Conservation (phyloP, 2,888 invertebrate genomes). For the Diplolepis rosae region DNA sequence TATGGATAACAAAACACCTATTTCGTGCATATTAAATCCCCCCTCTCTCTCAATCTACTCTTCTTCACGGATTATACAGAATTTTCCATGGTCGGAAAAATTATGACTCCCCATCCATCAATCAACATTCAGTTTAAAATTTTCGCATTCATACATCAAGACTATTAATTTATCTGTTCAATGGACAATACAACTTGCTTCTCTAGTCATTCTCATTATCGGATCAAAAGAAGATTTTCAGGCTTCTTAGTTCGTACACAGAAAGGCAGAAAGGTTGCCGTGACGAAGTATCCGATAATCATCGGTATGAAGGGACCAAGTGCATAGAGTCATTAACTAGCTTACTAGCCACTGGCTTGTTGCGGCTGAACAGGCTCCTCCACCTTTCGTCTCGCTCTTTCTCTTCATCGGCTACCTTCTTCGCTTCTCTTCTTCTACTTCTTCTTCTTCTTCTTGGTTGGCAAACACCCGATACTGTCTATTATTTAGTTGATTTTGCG, state of each 20-base stretch:
- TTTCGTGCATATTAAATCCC: no score
- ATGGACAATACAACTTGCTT: no score
- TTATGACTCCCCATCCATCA: no score
- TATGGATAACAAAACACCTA: no score
- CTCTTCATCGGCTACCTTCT: conserved; percentile 39
- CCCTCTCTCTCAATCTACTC: no score
- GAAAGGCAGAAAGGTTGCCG: conserved; percentile 6
- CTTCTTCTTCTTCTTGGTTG: conserved; percentile 44
- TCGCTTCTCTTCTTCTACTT: no score
- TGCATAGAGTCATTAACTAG: conserved; percentile 67
- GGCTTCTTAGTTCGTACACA: conserved; percentile 1
- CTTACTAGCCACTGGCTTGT: conserved; percentile 60
- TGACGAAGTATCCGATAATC: conserved; percentile 53
- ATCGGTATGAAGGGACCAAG: conserved; percentile 56
- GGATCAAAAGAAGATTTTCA: neutral
- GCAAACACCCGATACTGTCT: conserved; percentile 40
- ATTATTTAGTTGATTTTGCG: conserved; percentile 43
- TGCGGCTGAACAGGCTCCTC: conserved; percentile 54
- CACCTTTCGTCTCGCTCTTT: conserved; percentile 41
- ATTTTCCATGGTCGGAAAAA: no score
- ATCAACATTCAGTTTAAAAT: no score
- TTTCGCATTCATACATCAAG: no score
- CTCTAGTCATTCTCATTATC: neutral
- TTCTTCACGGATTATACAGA: no score
- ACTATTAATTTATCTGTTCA: no score